Conservation (phyloP, 2,888 invertebrate genomes). For the Pyralis farinalis region DNA sequence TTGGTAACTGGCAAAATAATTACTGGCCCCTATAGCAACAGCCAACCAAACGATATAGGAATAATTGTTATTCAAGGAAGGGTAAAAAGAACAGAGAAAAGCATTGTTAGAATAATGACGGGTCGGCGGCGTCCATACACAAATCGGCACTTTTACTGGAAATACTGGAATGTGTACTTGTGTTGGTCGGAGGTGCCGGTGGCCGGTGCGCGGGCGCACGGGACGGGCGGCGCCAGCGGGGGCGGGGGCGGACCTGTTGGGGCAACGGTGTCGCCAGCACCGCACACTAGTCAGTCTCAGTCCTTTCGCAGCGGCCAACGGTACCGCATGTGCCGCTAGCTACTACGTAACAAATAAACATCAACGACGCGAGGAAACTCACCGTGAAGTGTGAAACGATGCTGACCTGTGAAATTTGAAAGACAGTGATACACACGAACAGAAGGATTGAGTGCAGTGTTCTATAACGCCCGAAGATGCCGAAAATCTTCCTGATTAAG, state of each 20-base stretch:
- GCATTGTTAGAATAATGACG: slow-evolving; percentile 34
- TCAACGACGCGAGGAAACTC: slow-evolving; percentile 67
- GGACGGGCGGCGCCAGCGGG: slow-evolving; percentile 57
- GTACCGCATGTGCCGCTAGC: slow-evolving; percentile 76
- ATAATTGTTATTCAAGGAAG: slow-evolving; percentile 18
- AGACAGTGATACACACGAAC: slow-evolving; percentile 68
- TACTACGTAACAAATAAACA: slow-evolving; percentile 64
- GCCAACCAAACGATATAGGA: not conserved
- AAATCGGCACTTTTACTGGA: slow-evolving; percentile 76
- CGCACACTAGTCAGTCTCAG: slow-evolving; percentile 75
- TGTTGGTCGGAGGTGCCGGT: slow-evolving; percentile 22
- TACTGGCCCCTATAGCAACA: not conserved
- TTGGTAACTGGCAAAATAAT: no score
- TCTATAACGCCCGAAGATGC: slow-evolving; percentile 83
- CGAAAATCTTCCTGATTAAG: slow-evolving; percentile 96
- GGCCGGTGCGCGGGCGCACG: slow-evolving; percentile 48
- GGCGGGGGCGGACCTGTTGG: slow-evolving; percentile 73
- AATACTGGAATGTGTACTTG: slow-evolving; percentile 66
- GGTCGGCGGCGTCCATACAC: slow-evolving; percentile 40
- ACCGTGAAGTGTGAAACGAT: slow-evolving; percentile 75
- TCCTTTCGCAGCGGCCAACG: slow-evolving; percentile 78
- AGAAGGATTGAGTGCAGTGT: slow-evolving; percentile 72
- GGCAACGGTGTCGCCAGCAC: slow-evolving; percentile 76
- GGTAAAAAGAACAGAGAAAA: slow-evolving; percentile 26
- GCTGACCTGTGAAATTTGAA: slow-evolving; percentile 64